Evolutionary conservation across 2,888 invertebrate genomes (phyloP), one percentile per base, ranked within the genome.

Genomic region (Hemistola chrysoprasaria): DNA sequence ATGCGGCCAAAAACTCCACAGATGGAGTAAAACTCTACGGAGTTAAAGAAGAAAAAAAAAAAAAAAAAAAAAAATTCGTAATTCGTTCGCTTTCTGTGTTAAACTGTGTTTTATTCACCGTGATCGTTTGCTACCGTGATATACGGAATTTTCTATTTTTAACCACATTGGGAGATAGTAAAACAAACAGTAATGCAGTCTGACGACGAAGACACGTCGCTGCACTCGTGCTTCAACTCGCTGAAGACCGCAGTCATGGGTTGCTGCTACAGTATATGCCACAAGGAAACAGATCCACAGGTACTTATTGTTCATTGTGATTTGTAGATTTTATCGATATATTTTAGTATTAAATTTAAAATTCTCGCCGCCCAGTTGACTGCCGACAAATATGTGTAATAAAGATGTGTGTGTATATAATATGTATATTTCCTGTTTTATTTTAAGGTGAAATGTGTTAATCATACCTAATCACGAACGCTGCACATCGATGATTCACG

Each of bases 251-350:
- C 85, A 67, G 83, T 84, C 69, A 92, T 92, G 92, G 92, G 92
- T 61, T 92, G 92, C 77, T 94, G 93, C 75, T 93, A 92, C 75
- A 93, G 93, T 79, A 91, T 93, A 64, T 93, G 93, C 72, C 92
- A 93, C 65, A 93, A 93, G 77, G 93, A 93, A 68, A 90, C 82
- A 50, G 90, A 92, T 56, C 90, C 92, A 43, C 93, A 93, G 92
- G 93, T 93, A 90, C 64, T 56, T 60, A 50, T 27, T 39, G 34
- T 41, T 32, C 40, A 47, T 30, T 49, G 38, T 26, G 11, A 36
- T 46, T 38, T 38, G 33, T 30, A 35, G 10, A 16, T 35, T 20
- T 10, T 31, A 16, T 9, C 9, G 11, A 27, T 20, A 23, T 26
- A 20, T 32, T 28, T 9, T 5, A 11, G 6, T 11, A 33, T 8